A percentile compares a stretch with the other conserved stretches of the same genome.
These are phyloP conservation scores for Heteronetta atricapilla DNA, from an alignment of 2,113 vertebrate genomes.

Conservation along the genomic window DNA sequence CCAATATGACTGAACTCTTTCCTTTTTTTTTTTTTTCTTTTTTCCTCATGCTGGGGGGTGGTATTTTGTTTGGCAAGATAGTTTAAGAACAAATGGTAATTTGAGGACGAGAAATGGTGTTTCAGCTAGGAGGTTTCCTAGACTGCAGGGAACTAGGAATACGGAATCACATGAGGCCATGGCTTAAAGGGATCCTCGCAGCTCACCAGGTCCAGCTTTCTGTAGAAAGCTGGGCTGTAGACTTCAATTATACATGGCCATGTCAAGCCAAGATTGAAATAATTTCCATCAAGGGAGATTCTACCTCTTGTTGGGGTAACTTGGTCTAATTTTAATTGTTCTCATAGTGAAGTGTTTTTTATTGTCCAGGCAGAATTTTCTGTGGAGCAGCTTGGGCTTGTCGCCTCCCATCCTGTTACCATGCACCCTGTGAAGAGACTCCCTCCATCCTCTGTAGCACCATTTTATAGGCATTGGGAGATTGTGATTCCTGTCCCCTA, in stretches of 20 bases:
- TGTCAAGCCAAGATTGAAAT: neutral
- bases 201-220: neutral
- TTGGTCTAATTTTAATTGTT: neutral
- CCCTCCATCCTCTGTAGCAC: neutral
- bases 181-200: neutral
- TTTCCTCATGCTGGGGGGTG: fast-evolving
- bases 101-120: neutral
- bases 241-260: neutral
- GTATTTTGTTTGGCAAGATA: neutral
- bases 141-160: neutral
- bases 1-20: neutral
- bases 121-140: slow-evolving; percentile 17
- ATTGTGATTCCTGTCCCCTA: neutral
- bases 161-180: neutral
- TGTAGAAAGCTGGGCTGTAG: neutral
- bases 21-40: neutral
- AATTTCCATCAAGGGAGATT: neutral
- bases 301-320: neutral
- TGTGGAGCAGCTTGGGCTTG: neutral
- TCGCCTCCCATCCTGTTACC: neutral
- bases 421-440: neutral
- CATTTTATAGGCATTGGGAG: neutral
- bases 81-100: neutral
- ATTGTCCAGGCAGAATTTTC: neutral
- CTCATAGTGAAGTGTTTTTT: neutral